phyloP scores from a whole-genome alignment of 2,797 vertebrate species.

The Acanthis flammea region DNA sequence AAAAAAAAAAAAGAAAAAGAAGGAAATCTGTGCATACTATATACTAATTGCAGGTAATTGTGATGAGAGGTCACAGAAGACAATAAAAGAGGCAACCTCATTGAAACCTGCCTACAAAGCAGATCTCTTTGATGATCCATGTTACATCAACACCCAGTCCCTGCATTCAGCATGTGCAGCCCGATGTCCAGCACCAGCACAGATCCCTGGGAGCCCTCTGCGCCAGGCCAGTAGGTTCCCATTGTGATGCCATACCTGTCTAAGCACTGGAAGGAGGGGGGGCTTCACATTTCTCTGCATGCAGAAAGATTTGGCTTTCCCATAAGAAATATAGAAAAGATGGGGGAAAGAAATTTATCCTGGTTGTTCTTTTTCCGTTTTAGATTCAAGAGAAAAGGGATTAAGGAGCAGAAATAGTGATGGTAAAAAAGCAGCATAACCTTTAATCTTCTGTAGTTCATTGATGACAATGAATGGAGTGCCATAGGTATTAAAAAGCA shows the following conservation, averaged over 20 bases:
- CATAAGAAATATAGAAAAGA: not conserved
- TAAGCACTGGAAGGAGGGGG: not conserved
- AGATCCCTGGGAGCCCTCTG: conserved; percentile 36
- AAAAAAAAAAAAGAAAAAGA: not conserved
- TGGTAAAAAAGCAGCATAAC: not conserved
- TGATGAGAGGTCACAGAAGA: conserved; percentile 39
- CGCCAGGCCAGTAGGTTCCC: conserved; percentile 60
- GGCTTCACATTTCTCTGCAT: not conserved
- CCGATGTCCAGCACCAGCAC: not conserved
- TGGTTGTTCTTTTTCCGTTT: not conserved
- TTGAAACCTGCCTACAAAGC: conserved; percentile 52
- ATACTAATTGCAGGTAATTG: conserved; percentile 60
- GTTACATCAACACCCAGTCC: conserved; percentile 79
- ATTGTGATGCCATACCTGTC: not conserved
- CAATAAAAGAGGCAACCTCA: conserved; percentile 23
- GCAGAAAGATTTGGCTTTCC: not conserved
- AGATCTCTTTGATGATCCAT: conserved; percentile 77
- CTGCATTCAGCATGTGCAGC: conserved; percentile 45
- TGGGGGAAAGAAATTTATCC: not conserved
- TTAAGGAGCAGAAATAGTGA: not conserved
- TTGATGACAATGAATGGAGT: not conserved
- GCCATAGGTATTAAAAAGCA: not conserved
- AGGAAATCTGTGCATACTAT: not conserved
- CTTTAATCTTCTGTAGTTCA: not conserved
- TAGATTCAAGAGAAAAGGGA: not conserved